A percentile compares a stretch with the other conserved stretches of the same genome.
phyloP scores from a whole-genome alignment of 2,797 vertebrate species.

The Lates japonicus region DNA sequence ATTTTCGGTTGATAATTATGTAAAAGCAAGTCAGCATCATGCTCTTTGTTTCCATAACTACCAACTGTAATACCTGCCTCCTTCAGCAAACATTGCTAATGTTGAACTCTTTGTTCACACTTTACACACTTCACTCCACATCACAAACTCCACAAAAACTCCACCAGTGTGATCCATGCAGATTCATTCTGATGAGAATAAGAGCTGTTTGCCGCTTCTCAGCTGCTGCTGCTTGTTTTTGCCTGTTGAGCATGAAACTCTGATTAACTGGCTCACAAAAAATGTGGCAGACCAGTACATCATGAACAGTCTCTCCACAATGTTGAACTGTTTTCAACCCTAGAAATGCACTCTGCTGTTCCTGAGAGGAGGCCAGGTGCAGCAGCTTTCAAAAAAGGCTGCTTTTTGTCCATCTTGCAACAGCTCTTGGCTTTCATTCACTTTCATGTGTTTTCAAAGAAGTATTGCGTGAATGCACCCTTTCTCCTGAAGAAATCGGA shows the following conservation, averaged over 20 bases:
- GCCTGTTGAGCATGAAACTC: constrained; percentile 35
- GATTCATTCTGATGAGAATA: constrained; percentile 32
- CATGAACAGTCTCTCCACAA: constrained; percentile 19
- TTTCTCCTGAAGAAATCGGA: not conserved
- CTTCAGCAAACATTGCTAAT: constrained; percentile 34
- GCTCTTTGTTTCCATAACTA: constrained; percentile 55
- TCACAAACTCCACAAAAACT: constrained; percentile 20
- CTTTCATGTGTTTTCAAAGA: constrained; percentile 42
- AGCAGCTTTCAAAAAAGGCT: constrained; percentile 42
- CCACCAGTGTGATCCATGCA: constrained; percentile 18
- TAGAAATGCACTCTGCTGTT: constrained; percentile 15
- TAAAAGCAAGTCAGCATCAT: constrained; percentile 35
- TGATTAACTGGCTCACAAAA: constrained; percentile 48
- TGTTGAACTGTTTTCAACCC: constrained; percentile 34
- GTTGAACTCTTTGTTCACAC: constrained; percentile 36
- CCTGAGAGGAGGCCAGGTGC: constrained; percentile 62
- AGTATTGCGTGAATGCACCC: constrained; percentile 20
- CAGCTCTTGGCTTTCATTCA: constrained; percentile 33
- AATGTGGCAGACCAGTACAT: constrained; percentile 19
- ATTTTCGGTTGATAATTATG: constrained; percentile 39
- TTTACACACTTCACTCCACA: constrained; percentile 21
- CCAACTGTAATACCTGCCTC: constrained; percentile 39
- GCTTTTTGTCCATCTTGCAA: constrained; percentile 37
- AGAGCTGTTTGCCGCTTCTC: not conserved
- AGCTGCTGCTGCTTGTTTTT: constrained; percentile 28